Evolutionary conservation across 2,888 invertebrate genomes (phyloP).

Genomic region (Drosophila helvetica): DNA sequence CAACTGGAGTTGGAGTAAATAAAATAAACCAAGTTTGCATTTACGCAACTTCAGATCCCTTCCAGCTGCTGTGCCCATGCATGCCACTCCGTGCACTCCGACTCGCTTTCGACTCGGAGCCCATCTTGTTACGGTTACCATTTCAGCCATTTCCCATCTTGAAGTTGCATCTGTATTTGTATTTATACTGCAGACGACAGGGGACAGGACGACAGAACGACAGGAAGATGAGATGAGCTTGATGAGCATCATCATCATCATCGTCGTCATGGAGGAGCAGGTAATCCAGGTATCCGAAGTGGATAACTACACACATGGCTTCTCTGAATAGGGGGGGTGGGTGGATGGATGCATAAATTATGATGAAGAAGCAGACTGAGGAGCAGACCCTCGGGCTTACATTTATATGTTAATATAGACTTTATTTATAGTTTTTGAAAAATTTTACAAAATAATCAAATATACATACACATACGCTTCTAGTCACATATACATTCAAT

Average conservation of each 20-base stretch:
- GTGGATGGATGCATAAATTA: slow-evolving; percentile 19
- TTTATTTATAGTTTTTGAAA: slow-evolving; percentile 82
- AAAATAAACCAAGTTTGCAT: slow-evolving; percentile 67
- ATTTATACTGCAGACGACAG: slow-evolving; percentile 25
- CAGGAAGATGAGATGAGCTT: slow-evolving; percentile 6
- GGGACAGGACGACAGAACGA: no score
- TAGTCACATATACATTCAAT: slow-evolving; percentile 79
- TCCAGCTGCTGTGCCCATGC: slow-evolving; percentile 8
- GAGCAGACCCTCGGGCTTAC: slow-evolving; percentile 42
- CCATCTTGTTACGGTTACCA: slow-evolving; percentile 11
- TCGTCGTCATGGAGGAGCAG: slow-evolving; percentile 26
- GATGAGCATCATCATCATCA: slow-evolving; percentile 40
- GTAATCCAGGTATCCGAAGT: slow-evolving; percentile 22
- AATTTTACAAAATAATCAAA: slow-evolving; percentile 83
- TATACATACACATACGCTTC: slow-evolving; percentile 81
- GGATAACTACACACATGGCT: slow-evolving; percentile 28
- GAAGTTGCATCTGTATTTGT: slow-evolving; percentile 13
- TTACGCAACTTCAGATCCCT: slow-evolving; percentile 39
- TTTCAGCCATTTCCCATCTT: not conserved
- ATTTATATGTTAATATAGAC: slow-evolving; percentile 82
- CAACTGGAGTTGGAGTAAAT: slow-evolving; percentile 52
- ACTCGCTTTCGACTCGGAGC: not conserved
- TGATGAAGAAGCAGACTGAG: slow-evolving; percentile 21
- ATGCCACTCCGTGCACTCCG: slow-evolving; percentile 1
- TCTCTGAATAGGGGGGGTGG: not conserved